Base-by-base conservation (phyloP, 2,113 vertebrate species). In the Calypte anna region DNA sequence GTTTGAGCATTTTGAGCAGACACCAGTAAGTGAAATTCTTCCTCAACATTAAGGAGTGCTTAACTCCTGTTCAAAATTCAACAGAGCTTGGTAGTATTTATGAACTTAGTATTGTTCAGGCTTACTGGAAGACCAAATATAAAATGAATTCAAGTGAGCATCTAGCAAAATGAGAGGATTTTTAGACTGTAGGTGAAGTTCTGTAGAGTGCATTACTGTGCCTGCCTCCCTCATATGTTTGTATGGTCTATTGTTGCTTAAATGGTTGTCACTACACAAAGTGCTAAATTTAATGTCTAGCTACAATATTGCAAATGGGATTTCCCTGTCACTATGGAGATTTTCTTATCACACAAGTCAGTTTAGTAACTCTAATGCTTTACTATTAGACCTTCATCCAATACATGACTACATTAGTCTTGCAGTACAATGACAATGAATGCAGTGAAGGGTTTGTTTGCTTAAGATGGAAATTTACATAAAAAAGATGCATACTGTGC, bases 1-100 rank as follows among this genome's bases (percentile, higher is more conserved):
- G n/a, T 92, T 88, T 91, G 51, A 90, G 33, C 46, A 18, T 67
- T 96, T 83, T 88, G 31, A 57, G 12, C 28, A 72, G 89, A 91
- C 8, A 81, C 5, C 33, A 50, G 63, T 50, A 28, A 88, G 50
- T 76, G 58, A 79, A 79, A 12, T 62, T 87, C 33, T 85, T 66
- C 44, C 51, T 77, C 5, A 6, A 22, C 33, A 13, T 68, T 83
- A 46, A 5, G 53, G 31, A 36, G 46, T 27, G 8, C 2, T 28
- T 88, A 88, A 68, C 36, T 88, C 44, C n/a, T 46, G 24, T 44
- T 91, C 54, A 86, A 62, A 93, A 86, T 5, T 44, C 50, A 54
- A n/a, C 17, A 43, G 30, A 76, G 10, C 70, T 86, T 57, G 31
- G 27, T 63, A 51, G 14, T 59, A 57, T 81, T 83, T 83, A 43